phyloP scores from a whole-genome alignment of 2,797 vertebrate genomes.

The Masticophis lateralis region DNA sequence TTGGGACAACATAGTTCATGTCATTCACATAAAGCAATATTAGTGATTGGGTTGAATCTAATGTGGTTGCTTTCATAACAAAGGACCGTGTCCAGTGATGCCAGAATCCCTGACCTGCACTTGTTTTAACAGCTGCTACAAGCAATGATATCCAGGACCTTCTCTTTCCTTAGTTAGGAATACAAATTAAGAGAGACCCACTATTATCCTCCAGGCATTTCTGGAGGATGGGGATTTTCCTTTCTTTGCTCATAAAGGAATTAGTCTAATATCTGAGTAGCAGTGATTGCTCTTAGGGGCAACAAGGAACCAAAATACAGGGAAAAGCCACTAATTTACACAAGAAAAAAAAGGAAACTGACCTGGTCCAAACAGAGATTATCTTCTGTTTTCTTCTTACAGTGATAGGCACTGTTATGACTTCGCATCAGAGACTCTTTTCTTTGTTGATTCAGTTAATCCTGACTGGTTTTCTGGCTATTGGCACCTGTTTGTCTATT shows the following conservation, averaged over 20 bases:
- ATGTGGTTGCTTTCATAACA: not conserved
- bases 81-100: not conserved
- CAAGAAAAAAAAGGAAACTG: not conserved
- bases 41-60: not conserved
- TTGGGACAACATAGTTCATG: not conserved
- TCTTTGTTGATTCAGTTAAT: not conserved
- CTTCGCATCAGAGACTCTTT: not conserved
- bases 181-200: not conserved
- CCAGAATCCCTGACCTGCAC: not conserved
- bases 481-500: not conserved
- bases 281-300: not conserved
- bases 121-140: not conserved
- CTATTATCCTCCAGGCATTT: not conserved
- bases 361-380: not conserved
- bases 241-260: not conserved
- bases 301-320: not conserved
- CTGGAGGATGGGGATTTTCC: not conserved
- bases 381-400: not conserved
- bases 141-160: not conserved
- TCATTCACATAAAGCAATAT: not conserved
- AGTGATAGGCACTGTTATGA: not conserved
- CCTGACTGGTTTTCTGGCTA: not conserved
- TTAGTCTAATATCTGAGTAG: too few relatives aligned
- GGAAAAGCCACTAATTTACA: not conserved
- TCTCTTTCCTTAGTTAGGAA: not conserved